Conservation (phyloP, 2,113 vertebrate genomes). For the Chrysemys picta region DNA sequence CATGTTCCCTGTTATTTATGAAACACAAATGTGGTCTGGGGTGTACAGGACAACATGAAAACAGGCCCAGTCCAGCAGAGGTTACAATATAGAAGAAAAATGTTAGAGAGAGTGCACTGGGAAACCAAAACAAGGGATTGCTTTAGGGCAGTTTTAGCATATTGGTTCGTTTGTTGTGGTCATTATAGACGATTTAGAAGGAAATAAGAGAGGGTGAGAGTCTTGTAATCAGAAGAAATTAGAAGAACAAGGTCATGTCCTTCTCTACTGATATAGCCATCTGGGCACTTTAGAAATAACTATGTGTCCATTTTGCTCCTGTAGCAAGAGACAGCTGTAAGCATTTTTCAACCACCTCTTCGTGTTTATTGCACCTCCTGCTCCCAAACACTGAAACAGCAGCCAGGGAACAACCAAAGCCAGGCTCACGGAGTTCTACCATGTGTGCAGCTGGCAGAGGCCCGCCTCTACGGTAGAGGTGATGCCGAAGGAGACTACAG, state of each 20-base stretch:
- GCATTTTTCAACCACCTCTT: not conserved
- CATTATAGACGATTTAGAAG: not conserved
- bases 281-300: not conserved
- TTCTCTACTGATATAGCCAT: not conserved
- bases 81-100: not conserved
- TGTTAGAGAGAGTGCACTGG: too few species aligned
- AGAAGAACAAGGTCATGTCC: not conserved
- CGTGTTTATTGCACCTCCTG: not conserved
- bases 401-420: too few species aligned
- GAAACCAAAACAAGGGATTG: not conserved
- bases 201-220: not conserved
- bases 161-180: not conserved
- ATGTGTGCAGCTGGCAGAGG: not conserved
- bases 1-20: not conserved
- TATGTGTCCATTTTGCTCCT: not conserved
- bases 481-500: not conserved
- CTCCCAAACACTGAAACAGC: not conserved
- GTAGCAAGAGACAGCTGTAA: not conserved
- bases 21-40: not conserved
- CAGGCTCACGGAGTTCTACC: not conserved
- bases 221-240: not conserved
- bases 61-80: accelerated
- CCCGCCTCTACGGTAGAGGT: not conserved
- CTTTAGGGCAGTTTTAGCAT: not conserved
- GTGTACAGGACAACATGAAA: not conserved